These are phyloP conservation scores for Phylloscopus whistleri DNA, from an alignment of 2,113 vertebrate genomes.

Conservation along the genomic window DNA sequence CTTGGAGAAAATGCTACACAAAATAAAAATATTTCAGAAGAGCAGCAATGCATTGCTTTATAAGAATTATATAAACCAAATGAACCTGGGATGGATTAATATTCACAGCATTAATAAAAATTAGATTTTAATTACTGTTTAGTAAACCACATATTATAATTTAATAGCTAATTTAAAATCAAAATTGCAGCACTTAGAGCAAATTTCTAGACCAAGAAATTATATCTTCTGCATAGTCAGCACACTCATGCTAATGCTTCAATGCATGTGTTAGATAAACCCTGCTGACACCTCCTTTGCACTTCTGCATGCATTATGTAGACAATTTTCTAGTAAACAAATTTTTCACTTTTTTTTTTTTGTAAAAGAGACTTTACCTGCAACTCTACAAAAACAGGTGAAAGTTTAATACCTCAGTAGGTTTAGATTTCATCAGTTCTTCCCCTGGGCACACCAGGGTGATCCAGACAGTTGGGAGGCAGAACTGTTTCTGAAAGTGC, in stretches of 20 bases:
- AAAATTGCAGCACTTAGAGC: not conserved
- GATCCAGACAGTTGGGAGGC: not conserved
- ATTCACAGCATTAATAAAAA: constrained; percentile 47
- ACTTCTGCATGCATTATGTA: not conserved
- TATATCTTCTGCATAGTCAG: not conserved
- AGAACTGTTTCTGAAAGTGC: not conserved
- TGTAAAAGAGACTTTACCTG: not conserved
- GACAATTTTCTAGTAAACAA: not conserved
- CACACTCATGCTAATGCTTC: not conserved
- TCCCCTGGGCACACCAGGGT: not conserved
- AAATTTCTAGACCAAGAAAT: constrained; percentile 1
- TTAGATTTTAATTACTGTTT: constrained; percentile 46
- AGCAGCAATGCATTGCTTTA: not conserved
- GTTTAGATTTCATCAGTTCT: not conserved
- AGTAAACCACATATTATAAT: constrained; percentile 18
- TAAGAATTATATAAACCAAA: not conserved
- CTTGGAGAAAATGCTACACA: not conserved
- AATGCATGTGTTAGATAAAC: not conserved
- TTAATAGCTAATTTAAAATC: constrained; percentile 17
- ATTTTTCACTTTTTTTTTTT: not conserved
- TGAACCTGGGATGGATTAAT: not conserved
- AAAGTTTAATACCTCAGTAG: not conserved
- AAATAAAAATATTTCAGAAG: not conserved
- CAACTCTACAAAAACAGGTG: not conserved
- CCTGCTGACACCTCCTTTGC: not conserved